Base-by-base conservation (phyloP, 2,888 invertebrate species). In the Periphyllus acericola region DNA sequence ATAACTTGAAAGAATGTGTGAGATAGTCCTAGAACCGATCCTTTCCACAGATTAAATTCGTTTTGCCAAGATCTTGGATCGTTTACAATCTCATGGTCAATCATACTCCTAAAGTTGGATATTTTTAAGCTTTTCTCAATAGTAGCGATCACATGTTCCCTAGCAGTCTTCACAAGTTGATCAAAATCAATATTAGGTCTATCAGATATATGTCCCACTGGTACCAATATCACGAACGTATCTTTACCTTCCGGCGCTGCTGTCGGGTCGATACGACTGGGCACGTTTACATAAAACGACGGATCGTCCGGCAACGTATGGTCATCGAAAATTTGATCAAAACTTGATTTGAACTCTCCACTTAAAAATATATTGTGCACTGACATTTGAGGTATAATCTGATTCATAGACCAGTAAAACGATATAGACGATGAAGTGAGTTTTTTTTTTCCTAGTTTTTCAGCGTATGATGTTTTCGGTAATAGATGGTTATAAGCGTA, bases 21-120 rank as follows among this genome's bases (percentile, higher is more conserved):
- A 21, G 87, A 81, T 34, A 87, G 19, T 75, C 87, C 87, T 34
- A 87, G 21, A 19, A 87, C 81, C 3, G 87, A 87, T 4, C 87
- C 87, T 74, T 87, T 81, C 87, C 87, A 87, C 29, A 87, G 40
- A 46, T 87, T 87, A 25, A 87, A 87, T 46, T 87, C 74, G 4
- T 81, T 74, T 81, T 81, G 36, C 87, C 87, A 87, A 0, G 87
- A 17, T 46, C 87, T 74, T 3, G 87, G 87, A 80, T 87, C 87
- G 21, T 87, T 87, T 0, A 87, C n/a, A 32, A 75, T 60, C 21
- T 87, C 87, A 19, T 87, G 87, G 1, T 81, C 81, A 19, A 87
- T 87, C 81, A 74, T 46, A 74, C 25, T 66, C 32, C 29, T 80
- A 19, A 87, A 87, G 34, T 87, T 66, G 1, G 72, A 32, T 72